Evolutionary conservation across 2,797 vertebrate species (phyloP).

Genomic region (Anisognathus igniventris): DNA sequence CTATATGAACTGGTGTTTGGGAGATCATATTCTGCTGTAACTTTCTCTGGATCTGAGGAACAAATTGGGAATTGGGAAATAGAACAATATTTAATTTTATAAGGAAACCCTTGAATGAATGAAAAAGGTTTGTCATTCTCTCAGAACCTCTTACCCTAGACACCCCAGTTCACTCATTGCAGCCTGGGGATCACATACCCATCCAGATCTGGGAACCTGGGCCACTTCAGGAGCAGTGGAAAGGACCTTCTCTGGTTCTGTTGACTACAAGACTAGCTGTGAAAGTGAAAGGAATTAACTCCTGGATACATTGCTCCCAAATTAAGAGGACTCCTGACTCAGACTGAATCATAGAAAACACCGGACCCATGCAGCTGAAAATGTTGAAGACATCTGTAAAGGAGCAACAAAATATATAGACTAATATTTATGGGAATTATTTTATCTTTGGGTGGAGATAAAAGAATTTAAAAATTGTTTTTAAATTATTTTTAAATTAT

Average conservation of each 20-base stretch:
- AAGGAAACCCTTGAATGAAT: not conserved
- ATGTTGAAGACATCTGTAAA: not conserved
- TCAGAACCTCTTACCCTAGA: not conserved
- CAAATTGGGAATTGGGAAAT: not conserved
- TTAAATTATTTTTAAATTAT: not conserved
- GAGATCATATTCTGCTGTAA: not conserved
- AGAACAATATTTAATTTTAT: not conserved
- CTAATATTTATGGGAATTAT: not conserved
- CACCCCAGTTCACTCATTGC: not conserved
- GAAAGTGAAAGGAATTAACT: not conserved
- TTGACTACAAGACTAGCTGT: not conserved
- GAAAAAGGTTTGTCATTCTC: not conserved
- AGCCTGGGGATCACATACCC: not conserved
- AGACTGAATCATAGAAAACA: not conserved
- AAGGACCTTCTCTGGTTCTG: not conserved
- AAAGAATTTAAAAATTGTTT: not conserved
- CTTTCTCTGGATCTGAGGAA: not conserved
- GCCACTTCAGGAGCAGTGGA: not conserved
- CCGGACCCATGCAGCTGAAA: not conserved
- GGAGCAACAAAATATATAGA: not conserved
- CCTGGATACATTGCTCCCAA: not conserved
- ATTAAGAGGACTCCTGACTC: not conserved
- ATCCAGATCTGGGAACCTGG: not conserved
- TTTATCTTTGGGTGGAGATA: not conserved
- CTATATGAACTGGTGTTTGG: not conserved